Conservation (phyloP, 2,888 invertebrate species). For the Penaeus monodon region DNA sequence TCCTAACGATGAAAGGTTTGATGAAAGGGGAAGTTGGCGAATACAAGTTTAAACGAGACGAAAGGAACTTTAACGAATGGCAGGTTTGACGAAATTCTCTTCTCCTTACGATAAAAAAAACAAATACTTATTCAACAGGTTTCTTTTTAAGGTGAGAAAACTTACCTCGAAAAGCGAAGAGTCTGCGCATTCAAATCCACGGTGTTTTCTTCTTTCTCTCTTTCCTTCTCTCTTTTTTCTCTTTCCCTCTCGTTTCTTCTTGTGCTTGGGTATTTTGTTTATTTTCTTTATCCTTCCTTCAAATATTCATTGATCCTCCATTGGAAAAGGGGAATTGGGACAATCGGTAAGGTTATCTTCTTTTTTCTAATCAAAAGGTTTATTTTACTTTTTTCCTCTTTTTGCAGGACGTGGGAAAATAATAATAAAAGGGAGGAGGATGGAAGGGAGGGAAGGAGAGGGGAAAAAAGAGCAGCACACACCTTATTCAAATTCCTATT, state of each 20-base stretch:
- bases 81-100: too few relatives aligned
- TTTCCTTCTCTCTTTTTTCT: not conserved
- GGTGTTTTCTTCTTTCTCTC: not conserved
- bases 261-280: not conserved
- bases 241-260: not conserved
- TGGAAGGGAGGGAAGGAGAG: too few relatives aligned
- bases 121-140: conserved; percentile 38
- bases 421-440: too few relatives aligned
- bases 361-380: too few relatives aligned
- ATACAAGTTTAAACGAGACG: too few relatives aligned
- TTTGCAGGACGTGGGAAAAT: too few relatives aligned
- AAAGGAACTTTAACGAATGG: too few relatives aligned
- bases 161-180: conserved; percentile 45
- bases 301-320: conserved; percentile 20
- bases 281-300: conserved; percentile 1
- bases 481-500: conserved; percentile 18
- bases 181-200: conserved; percentile 39
- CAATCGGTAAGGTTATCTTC: too few relatives aligned
- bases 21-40: too few relatives aligned
- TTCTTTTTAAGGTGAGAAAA: conserved; percentile 19
- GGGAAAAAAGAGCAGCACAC: conserved; percentile 3
- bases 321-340: not conserved
- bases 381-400: too few relatives aligned
- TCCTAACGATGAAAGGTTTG: too few relatives aligned
- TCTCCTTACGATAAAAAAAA: not conserved